Evolutionary conservation across 2,888 invertebrate species (phyloP), one percentile per base, ranked within the genome.

Genomic region (Exocentrus adspersus): DNA sequence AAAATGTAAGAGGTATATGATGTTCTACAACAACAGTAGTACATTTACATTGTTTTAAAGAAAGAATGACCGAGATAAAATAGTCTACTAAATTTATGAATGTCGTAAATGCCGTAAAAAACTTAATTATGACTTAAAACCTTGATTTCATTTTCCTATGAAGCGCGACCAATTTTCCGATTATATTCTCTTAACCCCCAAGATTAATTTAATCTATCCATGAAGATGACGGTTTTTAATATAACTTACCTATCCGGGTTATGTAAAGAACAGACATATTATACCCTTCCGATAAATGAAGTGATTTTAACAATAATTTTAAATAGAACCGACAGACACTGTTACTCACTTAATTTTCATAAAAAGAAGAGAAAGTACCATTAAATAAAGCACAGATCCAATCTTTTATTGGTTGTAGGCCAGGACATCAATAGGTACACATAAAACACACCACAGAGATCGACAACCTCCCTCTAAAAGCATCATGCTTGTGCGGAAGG

Each of bases 101-200:
- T 16, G 17, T 51, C 32, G 37, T 32, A 51, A 51, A 51, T 32
- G 51, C 51, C 37, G 19, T 32, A 54, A 69, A 37, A 69, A 69
- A 69, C 64, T 66, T 65, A 68, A 70, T 70, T 70, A 70, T 68
- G 66, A 70, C 60, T 66, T 57, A 68, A 68, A 70, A 67, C 53
- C 62, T 65, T 63, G 67, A 67, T 61, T 68, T 59, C 59, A 66
- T 67, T 65, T 69, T 67, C 60, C 64, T 62, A 64, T 53, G 62
- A 60, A 66, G 64, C 66, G 70, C 62, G 60, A 66, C 68, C 68
- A 66, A 70, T 66, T 70, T 70, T 64, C 62, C 70, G 65, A 70
- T 66, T 66, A 70, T 65, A 68, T 68, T 70, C 65, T 70, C 68
- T 68, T 68, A 70, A 63, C 67, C 63, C 62, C 64, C 10, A 56